Evolutionary conservation across 2,888 invertebrate genomes (phyloP), one percentile per base, ranked within the genome.

Genomic region (Lochmaea crataegi): DNA sequence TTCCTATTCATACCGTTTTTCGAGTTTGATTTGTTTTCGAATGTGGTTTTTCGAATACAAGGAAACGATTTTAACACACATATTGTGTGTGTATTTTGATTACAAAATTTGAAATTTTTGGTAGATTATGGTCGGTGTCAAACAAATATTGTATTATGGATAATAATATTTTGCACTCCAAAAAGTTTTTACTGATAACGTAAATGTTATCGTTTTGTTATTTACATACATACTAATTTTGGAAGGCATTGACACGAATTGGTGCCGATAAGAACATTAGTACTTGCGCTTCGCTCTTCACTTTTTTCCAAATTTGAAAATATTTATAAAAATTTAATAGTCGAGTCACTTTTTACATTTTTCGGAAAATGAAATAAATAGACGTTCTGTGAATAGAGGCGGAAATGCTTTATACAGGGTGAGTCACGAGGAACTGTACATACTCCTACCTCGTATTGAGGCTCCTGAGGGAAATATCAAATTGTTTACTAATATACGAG

Each of bases 201-300:
- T 57, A 14, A 11, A 9, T 64, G 32, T 63, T 73, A 75, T 71
- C 75, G 6, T 66, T 65, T 66, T 57, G 53, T 73, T 73, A 68
- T 73, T 68, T 64, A 69, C 61, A 66, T 51, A 65, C 41, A 66
- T 51, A 65, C 41, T 38, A 32, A 69, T 60, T 73, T 69, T 68
- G 61, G 69, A 65, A 73, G 73, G 73, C 73, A 73, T 73, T 73
- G 73, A 73, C 73, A 73, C 73, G 68, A 69, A 61, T 73, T 68
- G 38, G 48, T 41, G 38, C 32, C 63, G 72, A 73, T 73, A 73
- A 68, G 14, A 32, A 26, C 16, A 12, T 45, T 38, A 38, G 32
- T 68, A 48, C 63, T 42, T 68, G 68, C 48, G 61, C 71, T 51
- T 7, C 6, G 7, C 6, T 51, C n/a, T 7, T 51, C 5, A 14